Evolutionary conservation across 1,140 invertebrate genomes (phyloP).

Genomic region (Drosophila arawakana): DNA sequence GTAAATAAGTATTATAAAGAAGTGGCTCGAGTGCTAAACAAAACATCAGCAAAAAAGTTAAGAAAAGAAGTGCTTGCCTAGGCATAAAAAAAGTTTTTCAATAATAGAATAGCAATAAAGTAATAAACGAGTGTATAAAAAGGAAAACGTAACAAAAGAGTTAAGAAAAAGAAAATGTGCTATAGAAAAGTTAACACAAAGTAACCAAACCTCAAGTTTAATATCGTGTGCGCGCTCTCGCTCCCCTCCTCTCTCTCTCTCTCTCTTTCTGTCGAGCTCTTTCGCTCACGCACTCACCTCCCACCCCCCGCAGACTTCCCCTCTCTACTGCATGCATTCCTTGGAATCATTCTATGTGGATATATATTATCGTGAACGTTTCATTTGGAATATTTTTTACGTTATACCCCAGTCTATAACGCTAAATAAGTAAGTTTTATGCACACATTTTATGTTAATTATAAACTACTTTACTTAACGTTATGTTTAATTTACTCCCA

Average conservation of each 20-base stretch:
- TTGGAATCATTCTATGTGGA: slow-evolving; percentile 69
- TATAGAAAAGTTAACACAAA: slow-evolving; percentile 45
- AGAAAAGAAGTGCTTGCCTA: slow-evolving; percentile 52
- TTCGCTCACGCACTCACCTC: slow-evolving; percentile 8
- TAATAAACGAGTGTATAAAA: slow-evolving; percentile 9
- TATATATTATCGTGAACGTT: slow-evolving; percentile 32
- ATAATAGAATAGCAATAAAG: slow-evolving; percentile 43
- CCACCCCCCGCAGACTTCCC: slow-evolving; percentile 7
- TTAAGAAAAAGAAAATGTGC: slow-evolving; percentile 47
- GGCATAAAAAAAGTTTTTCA: slow-evolving; percentile 49
- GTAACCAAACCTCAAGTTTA: slow-evolving; percentile 58
- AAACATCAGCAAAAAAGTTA: slow-evolving; percentile 23
- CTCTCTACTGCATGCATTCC: slow-evolving; percentile 66
- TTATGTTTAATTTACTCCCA: slow-evolving; percentile 4
- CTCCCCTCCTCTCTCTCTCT: slow-evolving; percentile 9
- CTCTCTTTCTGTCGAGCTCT: slow-evolving; percentile 10
- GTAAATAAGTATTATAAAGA: slow-evolving; percentile 23
- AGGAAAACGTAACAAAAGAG: slow-evolving; percentile 22
- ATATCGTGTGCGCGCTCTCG: slow-evolving; percentile 23
- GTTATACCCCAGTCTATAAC: slow-evolving; percentile 70
- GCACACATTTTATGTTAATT: not conserved
- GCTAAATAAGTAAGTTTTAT: slow-evolving; percentile 74
- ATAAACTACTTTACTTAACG: slow-evolving; percentile 6
- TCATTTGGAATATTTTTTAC: slow-evolving; percentile 73
- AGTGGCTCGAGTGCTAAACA: slow-evolving; percentile 60